Percentiles rank a stretch among this genome's conserved stretches.
Evolutionary conservation across 2,797 vertebrate species (phyloP).

Genomic region (Propithecus perrieri): DNA sequence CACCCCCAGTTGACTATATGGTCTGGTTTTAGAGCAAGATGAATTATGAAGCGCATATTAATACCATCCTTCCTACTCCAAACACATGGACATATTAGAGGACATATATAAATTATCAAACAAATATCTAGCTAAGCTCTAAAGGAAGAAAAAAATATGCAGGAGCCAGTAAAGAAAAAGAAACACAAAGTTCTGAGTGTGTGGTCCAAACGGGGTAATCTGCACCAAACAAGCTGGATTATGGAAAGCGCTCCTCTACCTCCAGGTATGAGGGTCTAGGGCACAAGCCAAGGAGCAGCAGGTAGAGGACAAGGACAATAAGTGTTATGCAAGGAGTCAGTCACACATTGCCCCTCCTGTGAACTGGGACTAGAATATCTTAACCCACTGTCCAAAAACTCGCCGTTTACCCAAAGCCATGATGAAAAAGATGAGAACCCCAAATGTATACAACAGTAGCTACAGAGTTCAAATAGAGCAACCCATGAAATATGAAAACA

Average conservation of each 20-base stretch:
- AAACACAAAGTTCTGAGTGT: not conserved
- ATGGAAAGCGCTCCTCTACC: not conserved
- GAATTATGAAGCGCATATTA: not conserved
- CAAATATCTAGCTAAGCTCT: not conserved
- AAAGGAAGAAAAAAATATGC: not conserved
- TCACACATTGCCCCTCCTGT: not conserved
- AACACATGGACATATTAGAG: not conserved
- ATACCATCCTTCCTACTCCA: not conserved
- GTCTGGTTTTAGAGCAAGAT: not conserved
- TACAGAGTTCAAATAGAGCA: not conserved
- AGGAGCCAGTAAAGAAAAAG: not conserved
- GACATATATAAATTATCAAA: not conserved
- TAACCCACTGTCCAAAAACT: not conserved
- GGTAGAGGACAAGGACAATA: not conserved
- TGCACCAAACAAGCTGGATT: not conserved
- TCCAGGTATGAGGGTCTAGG: not conserved
- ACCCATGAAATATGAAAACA: not conserved
- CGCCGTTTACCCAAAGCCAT: not conserved
- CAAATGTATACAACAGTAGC: not conserved
- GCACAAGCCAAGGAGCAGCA: not conserved
- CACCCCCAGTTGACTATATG: too few species aligned
- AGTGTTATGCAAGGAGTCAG: not conserved
- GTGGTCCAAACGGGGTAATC: not conserved
- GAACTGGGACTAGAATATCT: not conserved
- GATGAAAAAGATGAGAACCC: not conserved